Evolutionary conservation across 2,113 vertebrate species (phyloP), one percentile per base, ranked within the genome.

Genomic region (Protobothrops mucrosquamatus): DNA sequence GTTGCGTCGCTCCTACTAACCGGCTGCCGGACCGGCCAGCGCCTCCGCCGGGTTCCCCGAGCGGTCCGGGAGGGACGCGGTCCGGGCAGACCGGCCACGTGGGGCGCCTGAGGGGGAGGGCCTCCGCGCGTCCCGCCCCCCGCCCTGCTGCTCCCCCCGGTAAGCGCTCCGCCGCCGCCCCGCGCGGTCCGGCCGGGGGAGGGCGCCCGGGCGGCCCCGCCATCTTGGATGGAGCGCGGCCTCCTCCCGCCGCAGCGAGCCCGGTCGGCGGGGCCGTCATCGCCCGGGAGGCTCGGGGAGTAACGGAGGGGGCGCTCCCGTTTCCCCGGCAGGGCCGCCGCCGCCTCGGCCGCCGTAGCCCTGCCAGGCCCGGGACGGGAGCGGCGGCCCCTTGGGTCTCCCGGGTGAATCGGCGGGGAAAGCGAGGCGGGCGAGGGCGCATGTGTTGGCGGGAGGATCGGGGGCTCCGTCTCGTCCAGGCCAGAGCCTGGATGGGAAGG

Each of bases 371-470:
- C 2, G n/a, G 64, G 64, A 7, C n/a, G 29, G n/a, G 64, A 20
- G 64, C 2, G 46, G 87, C 85, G 85, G 87, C 89, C 89, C 92
- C 94, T 94, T 98, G 23, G 5, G 85, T 2, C 85, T 85, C 81
- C 81, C 18, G 10, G 10, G 34, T 46, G 6, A 22, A 18, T 34
- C 14, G 23, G 85, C 22, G 23, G 46, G 24, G 46, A 12, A 14
- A 23, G 24, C 23, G 22, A 48, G 43, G 43, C 26, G 64, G 48
- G 48, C 48, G 48, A 51, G n/a, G 24, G 64, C 29, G 64, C 48
- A 9, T 51, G 48, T 51, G 48, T 15, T 24, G n/a, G 43, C 39
- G 46, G 85, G n/a, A 3, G 18, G 7, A 6, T 6, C n/a, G 56
- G 20, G 43, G 23, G 6, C 11, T 18, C 34, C 56, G 6, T 20